Evolutionary conservation across 2,797 vertebrate species (phyloP), one percentile per base, ranked within the genome.

Genomic region (Danio tinwini): DNA sequence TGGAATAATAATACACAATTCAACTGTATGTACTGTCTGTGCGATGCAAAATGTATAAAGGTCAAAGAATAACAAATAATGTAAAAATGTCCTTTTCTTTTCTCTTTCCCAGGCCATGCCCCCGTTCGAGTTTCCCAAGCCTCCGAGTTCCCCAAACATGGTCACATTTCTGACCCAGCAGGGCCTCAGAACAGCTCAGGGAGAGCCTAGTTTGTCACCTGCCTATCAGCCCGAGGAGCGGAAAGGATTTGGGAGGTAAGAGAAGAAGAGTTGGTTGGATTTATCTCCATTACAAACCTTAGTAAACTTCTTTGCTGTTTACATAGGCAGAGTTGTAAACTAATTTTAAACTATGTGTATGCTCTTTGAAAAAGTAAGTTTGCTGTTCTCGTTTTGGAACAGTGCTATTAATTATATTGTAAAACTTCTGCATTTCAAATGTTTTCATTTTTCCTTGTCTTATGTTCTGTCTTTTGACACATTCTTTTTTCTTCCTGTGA

Each of bases 71-170:
- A 70, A 70, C 44, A 56, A 72, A 44, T 56, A 1, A 16, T 56
- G 53, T 1, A 44, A 19, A 9, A 76, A 45, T 75, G 47, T 69
- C 3, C 37, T 50, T 3, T 3, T 69, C 59, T 12, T 80, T 6
- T 74, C 19, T 68, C n/a, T 2, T 52, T 59, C 55, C 45, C 84
- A 99, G 97, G 90, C 93, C 11, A 90, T 94, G 81, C 94, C 96
- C 1, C 94, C 96, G 0, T 98, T 97, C 84, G 97, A 98, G 80
- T 98, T 99, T 88, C 94, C 96, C 21, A 96, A 95, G 86, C 94
- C 93, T 1, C 95, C 96, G 40, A 97, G 95, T 88, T 96, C 97
- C 45, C 96, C 96, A 12, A 99, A 96, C 87, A 93, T 99, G 17
- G 83, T 98, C 81, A 92, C 95, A 10, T 94, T 98, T 81, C 90